Evolutionary conservation across 1,140 invertebrate species (phyloP).

Genomic region (Ptiloglossa arizonensis): DNA sequence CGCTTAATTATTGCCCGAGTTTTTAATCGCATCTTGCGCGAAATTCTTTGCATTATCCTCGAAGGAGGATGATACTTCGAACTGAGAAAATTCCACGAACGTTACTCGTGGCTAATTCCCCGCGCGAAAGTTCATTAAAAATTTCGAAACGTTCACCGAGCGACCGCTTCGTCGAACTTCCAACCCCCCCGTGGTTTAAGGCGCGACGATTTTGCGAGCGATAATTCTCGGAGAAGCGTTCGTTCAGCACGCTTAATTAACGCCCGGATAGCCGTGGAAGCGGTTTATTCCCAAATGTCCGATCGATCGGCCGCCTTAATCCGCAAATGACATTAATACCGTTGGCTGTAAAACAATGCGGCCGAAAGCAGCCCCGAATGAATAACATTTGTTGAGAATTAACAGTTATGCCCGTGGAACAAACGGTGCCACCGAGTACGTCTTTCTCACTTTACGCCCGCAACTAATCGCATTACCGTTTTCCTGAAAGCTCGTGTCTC

Average conservation of each 20-base stretch:
- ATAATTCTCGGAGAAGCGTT: background rate
- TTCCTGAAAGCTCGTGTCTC: slow-evolving; percentile 41
- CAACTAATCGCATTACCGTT: slow-evolving; percentile 61
- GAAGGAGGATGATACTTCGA: too few species aligned
- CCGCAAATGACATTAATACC: slow-evolving; percentile 42
- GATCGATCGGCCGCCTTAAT: slow-evolving; percentile 32
- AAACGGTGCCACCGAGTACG: slow-evolving; percentile 26
- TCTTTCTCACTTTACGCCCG: slow-evolving; percentile 35
- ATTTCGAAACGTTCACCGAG: background rate
- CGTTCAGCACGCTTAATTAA: slow-evolving; percentile 12
- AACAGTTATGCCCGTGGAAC: slow-evolving; percentile 46
- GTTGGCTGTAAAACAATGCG: slow-evolving; percentile 24
- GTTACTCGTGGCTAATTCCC: too few species aligned
- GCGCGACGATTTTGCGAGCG: background rate
- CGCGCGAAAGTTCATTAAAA: background rate
- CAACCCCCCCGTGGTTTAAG: background rate
- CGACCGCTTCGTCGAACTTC: background rate
- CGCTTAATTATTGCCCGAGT: too few species aligned
- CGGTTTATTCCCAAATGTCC: slow-evolving; percentile 27
- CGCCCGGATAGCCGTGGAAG: slow-evolving; percentile 1
- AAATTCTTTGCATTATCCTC: too few species aligned
- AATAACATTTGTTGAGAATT: slow-evolving; percentile 53
- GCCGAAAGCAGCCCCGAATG: slow-evolving; percentile 16
- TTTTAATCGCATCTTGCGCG: too few species aligned
- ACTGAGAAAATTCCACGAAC: background rate